Evolutionary conservation across 23 tunicate species (phyloP).

Genomic region (Styela plicata): DNA sequence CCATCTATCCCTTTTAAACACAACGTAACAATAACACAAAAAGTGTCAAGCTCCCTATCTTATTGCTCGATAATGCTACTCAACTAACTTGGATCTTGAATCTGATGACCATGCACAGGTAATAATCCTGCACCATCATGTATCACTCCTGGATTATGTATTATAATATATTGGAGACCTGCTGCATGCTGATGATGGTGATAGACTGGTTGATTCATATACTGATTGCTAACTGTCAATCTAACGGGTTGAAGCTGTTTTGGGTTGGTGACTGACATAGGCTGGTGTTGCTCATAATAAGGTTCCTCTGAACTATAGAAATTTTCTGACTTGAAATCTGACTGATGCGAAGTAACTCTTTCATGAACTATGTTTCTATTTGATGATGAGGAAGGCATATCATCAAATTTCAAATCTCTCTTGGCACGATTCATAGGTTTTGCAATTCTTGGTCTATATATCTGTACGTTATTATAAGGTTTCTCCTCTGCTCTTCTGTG

Average conservation of each 20-base stretch:
- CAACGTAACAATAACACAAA: too few relatives aligned
- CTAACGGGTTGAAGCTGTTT: background rate
- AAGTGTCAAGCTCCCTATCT: too few relatives aligned
- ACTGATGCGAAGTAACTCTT: background rate
- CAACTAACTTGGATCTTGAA: background rate
- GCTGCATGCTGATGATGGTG: background rate
- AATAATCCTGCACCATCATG: background rate
- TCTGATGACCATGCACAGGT: background rate
- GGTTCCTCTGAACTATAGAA: too few relatives aligned
- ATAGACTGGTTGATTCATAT: background rate
- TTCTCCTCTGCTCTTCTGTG: too few relatives aligned
- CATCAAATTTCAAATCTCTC: background rate
- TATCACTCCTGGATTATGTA: background rate
- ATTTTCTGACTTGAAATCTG: too few relatives aligned
- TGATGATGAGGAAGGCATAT: background rate
- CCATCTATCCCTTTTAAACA: too few relatives aligned
- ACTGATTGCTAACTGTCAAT: background rate
- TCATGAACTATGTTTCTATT: background rate
- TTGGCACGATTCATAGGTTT: background rate
- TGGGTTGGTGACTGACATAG: background rate
- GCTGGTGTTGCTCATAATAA: too few relatives aligned
- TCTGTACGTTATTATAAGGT: background rate
- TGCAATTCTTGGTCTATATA: background rate
- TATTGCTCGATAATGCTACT: too few relatives aligned
- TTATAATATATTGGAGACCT: background rate